Evolutionary conservation across 2,888 invertebrate genomes (phyloP), one percentile per base, ranked within the genome.

Genomic region (Callimorpha dominula): DNA sequence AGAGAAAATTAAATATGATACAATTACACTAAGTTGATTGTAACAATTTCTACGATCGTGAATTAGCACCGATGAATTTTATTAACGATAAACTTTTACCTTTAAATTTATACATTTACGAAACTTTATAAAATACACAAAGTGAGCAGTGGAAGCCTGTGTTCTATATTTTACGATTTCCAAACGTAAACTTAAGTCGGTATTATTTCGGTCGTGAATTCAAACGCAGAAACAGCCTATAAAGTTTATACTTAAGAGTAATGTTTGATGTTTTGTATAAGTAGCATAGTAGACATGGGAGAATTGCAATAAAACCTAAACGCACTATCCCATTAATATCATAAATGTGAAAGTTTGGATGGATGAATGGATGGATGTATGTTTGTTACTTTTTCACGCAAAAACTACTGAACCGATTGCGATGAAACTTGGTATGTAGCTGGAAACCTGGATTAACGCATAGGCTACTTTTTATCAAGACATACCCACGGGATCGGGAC

Each of bases 181-280:
- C 60, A 75, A 78, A 76, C 84, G 72, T 83, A 81, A 85, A 86
- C 75, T 79, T 78, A 78, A 78, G 80, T 80, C 73, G 78, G 79
- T 82, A 86, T 85, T 82, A 81, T 83, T 78, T 84, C 86, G 79
- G 77, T 84, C 85, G 78, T 85, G 81, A 88, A 85, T 80, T 79
- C 77, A 76, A 88, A 88, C 82, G 79, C 80, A 83, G 81, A 71
- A 81, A 82, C 76, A 73, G 76, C 74, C 83, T 78, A 84, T 87
- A 89, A 89, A 87, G 40, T 85, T 79, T 80, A 74, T 77, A 77
- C 69, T 72, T 76, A 76, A 15, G 9, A 73, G 65, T 67, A 67
- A 76, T 76, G 78, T 81, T 81, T 75, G 73, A 81, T 75, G 75
- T 75, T 31, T 31, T 64, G 70, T 75, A 70, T 72, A 72, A 78